Conservation (phyloP, 1,140 invertebrate genomes). For the Paracyclopina nana region DNA sequence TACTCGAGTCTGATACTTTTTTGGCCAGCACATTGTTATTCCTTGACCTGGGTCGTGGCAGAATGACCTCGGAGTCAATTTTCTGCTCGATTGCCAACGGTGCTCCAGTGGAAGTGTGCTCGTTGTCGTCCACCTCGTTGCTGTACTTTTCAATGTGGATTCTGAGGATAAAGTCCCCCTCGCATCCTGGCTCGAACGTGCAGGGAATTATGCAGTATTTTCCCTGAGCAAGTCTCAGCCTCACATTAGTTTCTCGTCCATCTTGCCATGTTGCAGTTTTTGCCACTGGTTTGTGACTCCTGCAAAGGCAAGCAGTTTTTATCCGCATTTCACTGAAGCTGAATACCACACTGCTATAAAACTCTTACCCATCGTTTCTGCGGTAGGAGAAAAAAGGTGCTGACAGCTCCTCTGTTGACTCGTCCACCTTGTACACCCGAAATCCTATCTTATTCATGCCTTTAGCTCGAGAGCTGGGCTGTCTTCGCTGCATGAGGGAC, state of each 20-base stretch:
- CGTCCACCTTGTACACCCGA: constrained; percentile 13
- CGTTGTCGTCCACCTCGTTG: neutral
- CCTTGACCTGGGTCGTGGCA: no score
- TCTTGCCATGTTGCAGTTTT: constrained; percentile 17
- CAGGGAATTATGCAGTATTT: constrained; percentile 17
- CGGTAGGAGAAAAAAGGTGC: constrained; percentile 10
- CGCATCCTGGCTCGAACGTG: constrained; percentile 5
- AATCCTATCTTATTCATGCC: constrained; percentile 14
- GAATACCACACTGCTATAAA: no score
- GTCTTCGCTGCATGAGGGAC: constrained; percentile 40
- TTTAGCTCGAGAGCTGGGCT: constrained; percentile 3
- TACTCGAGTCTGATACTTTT: no score
- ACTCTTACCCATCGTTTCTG: constrained; percentile 13
- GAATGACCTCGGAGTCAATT: no score
- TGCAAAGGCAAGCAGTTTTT: no score
- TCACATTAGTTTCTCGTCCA: constrained; percentile 13
- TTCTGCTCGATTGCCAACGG: no score
- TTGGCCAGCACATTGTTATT: no score
- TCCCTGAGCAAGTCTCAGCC: constrained; percentile 3
- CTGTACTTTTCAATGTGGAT: constrained; percentile 12
- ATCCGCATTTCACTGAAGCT: no score
- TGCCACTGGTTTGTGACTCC: constrained; percentile 13
- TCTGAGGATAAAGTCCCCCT: constrained; percentile 16
- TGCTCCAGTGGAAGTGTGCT: no score
- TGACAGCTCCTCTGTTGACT: constrained; percentile 10